Evolutionary conservation across 1,140 invertebrate genomes (phyloP), one percentile per base, ranked within the genome.

Genomic region (Drosophila nasuta): DNA sequence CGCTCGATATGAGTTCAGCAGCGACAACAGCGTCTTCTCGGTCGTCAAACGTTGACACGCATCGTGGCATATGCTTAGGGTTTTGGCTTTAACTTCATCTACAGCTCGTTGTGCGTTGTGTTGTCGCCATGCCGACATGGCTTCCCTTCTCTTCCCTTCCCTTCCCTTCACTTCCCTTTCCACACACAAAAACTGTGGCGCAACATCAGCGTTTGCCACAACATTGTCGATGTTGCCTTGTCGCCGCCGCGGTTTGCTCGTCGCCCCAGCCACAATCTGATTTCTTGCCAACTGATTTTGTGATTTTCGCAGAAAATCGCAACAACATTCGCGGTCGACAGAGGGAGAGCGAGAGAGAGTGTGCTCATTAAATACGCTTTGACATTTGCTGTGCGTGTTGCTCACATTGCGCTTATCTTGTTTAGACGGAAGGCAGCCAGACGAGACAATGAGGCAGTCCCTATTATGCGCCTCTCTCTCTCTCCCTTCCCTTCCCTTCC

Each of bases 281-380:
- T 88, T 81, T 89, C 85, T 88, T 85, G 85, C 81, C 86, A 88
- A 88, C 85, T 89, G 85, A 88, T 88, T 88, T 89, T 74, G 56
- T 88, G 85, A 88, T 89, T 89, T 90, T 85, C 86, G 59, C 74
- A 83, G 83, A 88, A 83, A 35, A 85, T 56, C 62, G 62, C 79
- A 74, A 71, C 70, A 49, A 58, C 62, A 60, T 30, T 68, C 58
- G 60, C 35, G 43, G 45, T 38, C 15, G 46, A 25, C 11, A 20
- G 15, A 11, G 4, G 38, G 5, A 38, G 5, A 11, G 30, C 13
- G 25, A 41, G n/a, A 11, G 46, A n/a, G 46, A 56, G 62, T 49
- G 46, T 65, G 68, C 85, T 89, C 85, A 88, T 88, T 88, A 88
- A 88, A 89, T 88, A 81, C 81, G 82, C 82, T 86, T 81, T 86